Percentiles rank a stretch among this genome's conserved stretches.
Conservation (phyloP, 2,113 vertebrate genomes). For the Acrocephalus kingi region DNA sequence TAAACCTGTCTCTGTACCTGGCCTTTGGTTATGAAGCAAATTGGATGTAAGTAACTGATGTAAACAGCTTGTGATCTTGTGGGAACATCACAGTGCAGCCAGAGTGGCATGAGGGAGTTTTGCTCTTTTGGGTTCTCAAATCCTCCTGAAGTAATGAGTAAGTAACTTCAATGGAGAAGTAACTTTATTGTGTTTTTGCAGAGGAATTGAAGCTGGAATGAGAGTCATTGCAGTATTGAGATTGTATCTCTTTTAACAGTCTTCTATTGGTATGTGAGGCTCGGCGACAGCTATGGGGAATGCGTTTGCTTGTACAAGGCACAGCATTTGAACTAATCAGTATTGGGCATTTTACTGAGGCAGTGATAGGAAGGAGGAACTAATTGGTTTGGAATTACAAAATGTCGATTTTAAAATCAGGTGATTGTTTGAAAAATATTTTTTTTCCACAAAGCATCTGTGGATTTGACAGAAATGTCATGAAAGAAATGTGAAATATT, state of each 20-base stretch:
- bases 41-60: background rate
- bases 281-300: background rate
- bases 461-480: background rate
- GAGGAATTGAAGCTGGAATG: background rate
- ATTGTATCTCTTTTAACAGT: background rate
- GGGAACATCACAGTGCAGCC: background rate
- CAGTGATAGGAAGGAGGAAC: background rate
- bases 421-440: background rate
- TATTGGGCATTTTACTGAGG: background rate
- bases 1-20: background rate
- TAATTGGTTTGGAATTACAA: background rate
- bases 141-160: background rate
- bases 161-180: background rate
- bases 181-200: background rate
- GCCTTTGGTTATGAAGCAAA: background rate
- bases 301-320: background rate
- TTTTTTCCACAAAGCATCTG: background rate
- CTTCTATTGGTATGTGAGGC: background rate
- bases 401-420: background rate
- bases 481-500: background rate
- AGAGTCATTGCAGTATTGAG: background rate
- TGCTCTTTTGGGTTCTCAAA: background rate
- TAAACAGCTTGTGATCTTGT: background rate
- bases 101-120: background rate
- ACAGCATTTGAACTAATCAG: background rate